Base-by-base conservation (phyloP, 2,888 invertebrate genomes). In the Hermodice carunculata region DNA sequence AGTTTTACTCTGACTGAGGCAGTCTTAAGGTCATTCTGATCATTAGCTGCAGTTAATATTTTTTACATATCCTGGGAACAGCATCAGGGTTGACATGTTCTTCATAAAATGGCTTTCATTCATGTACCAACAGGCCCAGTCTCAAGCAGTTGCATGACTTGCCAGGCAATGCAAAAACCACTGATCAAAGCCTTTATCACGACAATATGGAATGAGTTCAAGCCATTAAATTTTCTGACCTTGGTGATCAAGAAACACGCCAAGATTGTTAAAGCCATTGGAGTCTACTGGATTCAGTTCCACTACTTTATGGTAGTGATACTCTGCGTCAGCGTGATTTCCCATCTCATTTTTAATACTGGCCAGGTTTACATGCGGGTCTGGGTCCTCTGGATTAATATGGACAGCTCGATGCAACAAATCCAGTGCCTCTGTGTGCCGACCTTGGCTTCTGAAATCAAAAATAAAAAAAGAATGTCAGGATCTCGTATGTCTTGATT, bases 191-290 rank as follows among this genome's bases (percentile, higher is more conserved):
- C n/a, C n/a, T n/a, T n/a, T n/a, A n/a, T n/a, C n/a, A n/a, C n/a
- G n/a, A n/a, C n/a, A n/a, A n/a, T n/a, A n/a, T n/a, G n/a, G n/a
- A n/a, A n/a, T n/a, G n/a, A n/a, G n/a, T n/a, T n/a, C 40, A 37
- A 37, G n/a, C 11, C 40, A 14, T 14, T 37, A 14, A 37, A 14
- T 14, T 46, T 46, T 19, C 58, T 58, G 22, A 58, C 58, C 46
- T 32, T 46, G 44, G 32, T 46, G 43, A 28, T 42, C 46, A 3
- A 58, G 46, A 42, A 46, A 58, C 40, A 58, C 58, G 6, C 46
- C 58, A 19, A 58, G 29, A 32, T 58, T 58, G 32, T 58, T 58
- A 26, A 26, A 32, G 5, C 44, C 58, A 42, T 58, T 58, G 26
- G 58, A 44, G 34, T 58, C 58, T 6, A 24, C n/a, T n/a, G 58